A percentile compares a stretch with the other conserved stretches of the same genome.
These are phyloP conservation scores for Cancer borealis DNA, from an alignment of 2,888 invertebrate genomes.

Conservation along the genomic window DNA sequence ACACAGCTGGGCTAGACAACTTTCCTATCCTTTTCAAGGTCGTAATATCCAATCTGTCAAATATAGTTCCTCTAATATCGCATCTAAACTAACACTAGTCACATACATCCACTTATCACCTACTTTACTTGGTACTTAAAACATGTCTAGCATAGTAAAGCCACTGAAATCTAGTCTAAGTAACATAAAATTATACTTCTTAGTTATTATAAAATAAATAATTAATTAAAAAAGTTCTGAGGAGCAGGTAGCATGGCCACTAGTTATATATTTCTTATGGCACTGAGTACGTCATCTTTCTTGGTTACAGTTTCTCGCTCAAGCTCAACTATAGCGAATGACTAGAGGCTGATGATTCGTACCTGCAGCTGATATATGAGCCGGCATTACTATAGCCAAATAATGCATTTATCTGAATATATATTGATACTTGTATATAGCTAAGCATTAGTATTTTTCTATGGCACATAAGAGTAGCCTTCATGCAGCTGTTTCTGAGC, in stretches of 20 bases:
- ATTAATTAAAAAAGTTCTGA: not conserved
- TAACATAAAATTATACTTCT: slow-evolving; percentile 32
- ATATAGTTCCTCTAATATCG: slow-evolving; percentile 29
- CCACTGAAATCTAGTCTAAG: slow-evolving; percentile 30
- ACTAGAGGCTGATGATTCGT: slow-evolving; percentile 18
- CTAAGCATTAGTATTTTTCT: not conserved
- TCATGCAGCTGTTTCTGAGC: slow-evolving; percentile 43
- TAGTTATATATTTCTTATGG: slow-evolving; percentile 26
- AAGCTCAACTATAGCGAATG: slow-evolving; percentile 34
- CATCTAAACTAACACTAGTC: slow-evolving; percentile 28
- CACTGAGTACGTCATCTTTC: slow-evolving; percentile 6
- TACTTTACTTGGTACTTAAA: slow-evolving; percentile 22
- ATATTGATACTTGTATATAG: not conserved
- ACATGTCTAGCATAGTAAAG: slow-evolving; percentile 32
- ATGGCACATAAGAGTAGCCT: slow-evolving; percentile 35
- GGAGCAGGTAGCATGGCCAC: slow-evolving; percentile 35
- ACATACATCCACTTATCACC: slow-evolving; percentile 9
- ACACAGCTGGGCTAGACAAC: not conserved
- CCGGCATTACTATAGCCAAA: not conserved
- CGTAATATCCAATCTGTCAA: not conserved
- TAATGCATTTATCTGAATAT: slow-evolving; percentile 12
- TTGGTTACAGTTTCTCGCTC: not conserved
- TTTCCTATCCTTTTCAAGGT: not conserved
- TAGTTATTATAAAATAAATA: slow-evolving; percentile 8
- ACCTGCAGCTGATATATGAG: slow-evolving; percentile 29